Conservation (phyloP, 2,888 invertebrate genomes). For the Drosophila lacicola region DNA sequence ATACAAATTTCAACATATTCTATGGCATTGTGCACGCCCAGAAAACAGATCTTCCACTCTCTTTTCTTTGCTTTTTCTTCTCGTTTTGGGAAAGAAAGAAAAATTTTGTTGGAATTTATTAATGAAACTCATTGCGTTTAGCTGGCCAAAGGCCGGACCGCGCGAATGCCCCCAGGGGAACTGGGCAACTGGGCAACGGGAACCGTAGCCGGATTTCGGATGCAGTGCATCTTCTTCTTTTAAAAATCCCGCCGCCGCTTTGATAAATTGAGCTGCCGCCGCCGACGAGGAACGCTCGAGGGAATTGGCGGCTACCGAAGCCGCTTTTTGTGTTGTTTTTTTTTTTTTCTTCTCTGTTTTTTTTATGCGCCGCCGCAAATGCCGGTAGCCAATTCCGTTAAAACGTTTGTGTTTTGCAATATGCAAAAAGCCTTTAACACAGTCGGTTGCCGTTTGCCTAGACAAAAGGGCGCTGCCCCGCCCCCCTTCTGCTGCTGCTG, state of each 20-base stretch:
- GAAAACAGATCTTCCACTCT: conserved; percentile 9
- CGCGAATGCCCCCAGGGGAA: conserved; percentile 52
- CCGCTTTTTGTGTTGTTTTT: conserved; percentile 30
- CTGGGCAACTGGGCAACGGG: background rate
- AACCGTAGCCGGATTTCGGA: conserved; percentile 20
- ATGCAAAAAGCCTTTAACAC: conserved; percentile 54
- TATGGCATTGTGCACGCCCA: conserved; percentile 61
- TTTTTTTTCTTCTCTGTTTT: conserved; percentile 6
- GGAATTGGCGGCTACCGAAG: conserved; percentile 67
- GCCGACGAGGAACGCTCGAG: conserved; percentile 30
- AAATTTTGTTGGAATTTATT: conserved; percentile 70
- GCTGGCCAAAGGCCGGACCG: conserved; percentile 35
- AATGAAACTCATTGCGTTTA: conserved; percentile 74
- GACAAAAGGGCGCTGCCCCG: conserved; percentile 27
- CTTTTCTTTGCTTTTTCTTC: background rate
- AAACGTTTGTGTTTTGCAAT: conserved; percentile 49
- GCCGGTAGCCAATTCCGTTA: conserved; percentile 79
- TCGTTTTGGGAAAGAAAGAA: conserved; percentile 3
- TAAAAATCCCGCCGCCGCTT: conserved; percentile 55
- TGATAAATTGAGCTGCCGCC: conserved; percentile 72
- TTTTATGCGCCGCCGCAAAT: conserved; percentile 33
- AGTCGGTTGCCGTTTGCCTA: background rate
- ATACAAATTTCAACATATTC: conserved; percentile 55
- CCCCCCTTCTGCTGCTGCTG: conserved; percentile 1
- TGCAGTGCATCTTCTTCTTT: conserved; percentile 60